phyloP scores from a whole-genome alignment of 2,888 invertebrate genomes.

The Macrophya annulata region DNA sequence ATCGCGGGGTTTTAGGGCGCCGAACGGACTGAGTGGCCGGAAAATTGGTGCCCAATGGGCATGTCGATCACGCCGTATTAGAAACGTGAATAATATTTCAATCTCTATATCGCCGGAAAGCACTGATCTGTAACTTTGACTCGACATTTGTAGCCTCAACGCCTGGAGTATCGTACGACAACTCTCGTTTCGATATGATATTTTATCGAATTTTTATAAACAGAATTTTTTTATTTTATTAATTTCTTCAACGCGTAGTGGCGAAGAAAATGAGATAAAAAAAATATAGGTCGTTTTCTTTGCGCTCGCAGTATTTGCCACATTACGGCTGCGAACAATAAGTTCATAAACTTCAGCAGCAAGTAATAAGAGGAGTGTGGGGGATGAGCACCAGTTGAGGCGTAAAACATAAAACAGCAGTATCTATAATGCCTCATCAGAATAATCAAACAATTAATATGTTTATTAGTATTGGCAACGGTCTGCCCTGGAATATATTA shows the following conservation, averaged over 20 bases:
- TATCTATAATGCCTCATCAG: slow-evolving; percentile 70
- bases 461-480: slow-evolving; percentile 74
- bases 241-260: not conserved
- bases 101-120: slow-evolving; percentile 39
- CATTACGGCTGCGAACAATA: slow-evolving; percentile 59
- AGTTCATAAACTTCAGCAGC: slow-evolving; percentile 58
- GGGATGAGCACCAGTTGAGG: slow-evolving; percentile 66
- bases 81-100: slow-evolving; percentile 50
- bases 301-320: slow-evolving; percentile 20
- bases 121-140: not conserved
- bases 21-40: slow-evolving; percentile 56
- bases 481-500: slow-evolving; percentile 70
- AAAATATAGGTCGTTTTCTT: not conserved
- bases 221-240: not conserved
- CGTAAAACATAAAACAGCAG: slow-evolving; percentile 67
- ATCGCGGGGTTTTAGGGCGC: slow-evolving; percentile 28
- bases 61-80: slow-evolving; percentile 47
- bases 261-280: not conserved
- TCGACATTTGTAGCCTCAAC: slow-evolving; percentile 6
- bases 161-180: not conserved
- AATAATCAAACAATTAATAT: slow-evolving; percentile 75
- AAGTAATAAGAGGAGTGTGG: slow-evolving; percentile 61
- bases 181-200: not conserved
- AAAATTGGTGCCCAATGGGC: slow-evolving; percentile 57
- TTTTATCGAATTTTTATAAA: not conserved